A percentile compares a stretch with the other conserved stretches of the same genome.
Evolutionary conservation across 30 jellyfish, hydroid and myxozoan genomes (phyloP).

Genomic region (Rhopilema esculentum): DNA sequence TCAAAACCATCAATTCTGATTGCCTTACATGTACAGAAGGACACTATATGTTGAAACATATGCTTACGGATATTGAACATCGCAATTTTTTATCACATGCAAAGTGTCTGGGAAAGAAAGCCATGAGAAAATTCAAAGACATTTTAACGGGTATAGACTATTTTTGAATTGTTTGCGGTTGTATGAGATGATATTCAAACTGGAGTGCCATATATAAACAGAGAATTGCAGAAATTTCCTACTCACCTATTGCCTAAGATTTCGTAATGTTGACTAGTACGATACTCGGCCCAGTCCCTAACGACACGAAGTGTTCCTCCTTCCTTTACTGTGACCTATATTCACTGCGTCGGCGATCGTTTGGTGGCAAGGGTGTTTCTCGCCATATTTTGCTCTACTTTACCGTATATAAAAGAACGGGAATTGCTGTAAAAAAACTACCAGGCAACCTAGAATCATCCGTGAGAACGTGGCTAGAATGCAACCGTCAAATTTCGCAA

Average conservation of each 20-base stretch:
- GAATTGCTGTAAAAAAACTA: background rate
- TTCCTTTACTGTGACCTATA: constrained; percentile 62
- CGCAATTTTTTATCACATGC: no score
- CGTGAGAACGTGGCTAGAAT: background rate
- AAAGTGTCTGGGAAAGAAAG: no score
- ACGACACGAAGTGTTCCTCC: constrained; percentile 69
- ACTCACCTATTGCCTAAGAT: background rate
- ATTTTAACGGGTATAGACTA: no score
- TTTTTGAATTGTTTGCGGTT: background rate
- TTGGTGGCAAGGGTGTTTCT: constrained; percentile 40
- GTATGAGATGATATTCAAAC: no score
- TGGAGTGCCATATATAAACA: no score
- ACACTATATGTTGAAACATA: no score
- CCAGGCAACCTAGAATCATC: background rate
- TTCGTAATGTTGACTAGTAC: constrained; percentile 44
- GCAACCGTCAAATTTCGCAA: background rate
- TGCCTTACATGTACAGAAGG: no score
- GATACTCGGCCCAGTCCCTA: constrained; percentile 69
- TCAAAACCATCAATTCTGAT: no score
- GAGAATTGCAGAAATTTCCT: background rate
- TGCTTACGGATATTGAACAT: no score
- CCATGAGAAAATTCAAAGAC: no score
- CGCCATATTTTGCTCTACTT: constrained; percentile 1
- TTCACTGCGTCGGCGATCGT: constrained; percentile 57
- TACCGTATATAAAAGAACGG: background rate